Percentiles rank a stretch among this genome's conserved stretches.
These are phyloP conservation scores for Gephyroberyx darwinii DNA, from an alignment of 2,797 vertebrate species.

Conservation along the genomic window DNA sequence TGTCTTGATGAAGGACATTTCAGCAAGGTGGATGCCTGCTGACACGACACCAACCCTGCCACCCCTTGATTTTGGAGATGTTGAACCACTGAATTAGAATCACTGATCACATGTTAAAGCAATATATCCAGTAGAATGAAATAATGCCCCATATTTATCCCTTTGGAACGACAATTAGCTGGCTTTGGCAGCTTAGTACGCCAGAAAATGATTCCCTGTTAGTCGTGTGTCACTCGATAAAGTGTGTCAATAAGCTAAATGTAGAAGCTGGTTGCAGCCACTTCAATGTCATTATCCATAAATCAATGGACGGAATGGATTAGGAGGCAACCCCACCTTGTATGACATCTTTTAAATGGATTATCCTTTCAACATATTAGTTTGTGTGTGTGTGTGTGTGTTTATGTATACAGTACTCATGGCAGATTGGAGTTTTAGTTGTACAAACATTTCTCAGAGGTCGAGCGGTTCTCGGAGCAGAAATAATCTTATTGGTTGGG, in stretches of 20 bases:
- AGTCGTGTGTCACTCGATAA: constrained; percentile 41
- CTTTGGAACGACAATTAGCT: constrained; percentile 40
- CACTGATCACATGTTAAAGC: constrained; percentile 25
- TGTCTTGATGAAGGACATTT: too few species aligned
- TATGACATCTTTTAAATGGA: constrained; percentile 63
- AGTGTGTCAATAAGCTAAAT: constrained; percentile 58
- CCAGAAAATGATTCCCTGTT: constrained; percentile 27
- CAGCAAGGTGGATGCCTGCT: too few species aligned
- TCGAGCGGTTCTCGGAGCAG: constrained; percentile 2
- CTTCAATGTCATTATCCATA: constrained; percentile 55
- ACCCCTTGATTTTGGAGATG: background rate
- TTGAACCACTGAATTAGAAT: background rate
- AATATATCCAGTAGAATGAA: constrained; percentile 36
- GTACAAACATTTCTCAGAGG: constrained; percentile 26
- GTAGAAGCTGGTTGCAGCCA: constrained; percentile 50
- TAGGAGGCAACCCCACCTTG: constrained; percentile 48
- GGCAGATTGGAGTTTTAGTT: constrained; percentile 19
- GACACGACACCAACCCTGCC: background rate
- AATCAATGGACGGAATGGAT: constrained; percentile 60
- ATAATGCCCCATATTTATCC: constrained; percentile 29
- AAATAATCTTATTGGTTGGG: too few species aligned
- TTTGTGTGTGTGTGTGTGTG: background rate
- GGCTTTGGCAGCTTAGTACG: constrained; percentile 16
- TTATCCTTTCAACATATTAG: constrained; percentile 50
- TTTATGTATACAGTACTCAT: background rate